These are phyloP conservation scores for Saccostrea echinata DNA, from an alignment of 1,140 invertebrate genomes.

Conservation along the genomic window DNA sequence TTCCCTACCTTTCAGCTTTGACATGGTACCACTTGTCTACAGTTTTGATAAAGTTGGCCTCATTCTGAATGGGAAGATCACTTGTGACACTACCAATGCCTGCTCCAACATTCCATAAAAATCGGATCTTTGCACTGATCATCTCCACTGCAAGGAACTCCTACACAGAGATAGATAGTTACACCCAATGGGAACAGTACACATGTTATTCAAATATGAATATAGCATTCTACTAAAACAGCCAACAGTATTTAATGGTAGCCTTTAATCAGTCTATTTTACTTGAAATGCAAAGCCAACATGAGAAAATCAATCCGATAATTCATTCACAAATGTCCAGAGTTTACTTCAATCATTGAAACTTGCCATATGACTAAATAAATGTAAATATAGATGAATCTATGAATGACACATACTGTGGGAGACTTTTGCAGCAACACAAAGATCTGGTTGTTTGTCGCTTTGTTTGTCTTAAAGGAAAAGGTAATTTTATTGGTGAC, in stretches of 20 bases:
- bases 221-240: too few relatives aligned
- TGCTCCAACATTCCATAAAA: constrained; percentile 89
- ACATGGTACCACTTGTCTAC: constrained; percentile 88
- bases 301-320: too few relatives aligned
- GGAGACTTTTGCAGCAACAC: constrained; percentile 82
- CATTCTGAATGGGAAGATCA: constrained; percentile 80
- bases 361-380: too few relatives aligned
- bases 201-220: background rate
- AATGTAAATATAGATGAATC: too few relatives aligned
- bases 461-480: constrained; percentile 84
- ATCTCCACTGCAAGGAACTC: constrained; percentile 92
- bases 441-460: constrained; percentile 84
- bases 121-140: constrained; percentile 86
- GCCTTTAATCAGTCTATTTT: too few relatives aligned
- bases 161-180: constrained; percentile 44
- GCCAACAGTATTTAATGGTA: too few relatives aligned
- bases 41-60: constrained; percentile 82
- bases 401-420: constrained; percentile 42
- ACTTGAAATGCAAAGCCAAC: too few relatives aligned
- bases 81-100: constrained; percentile 83
- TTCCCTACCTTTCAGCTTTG: constrained; percentile 83
- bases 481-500: constrained; percentile 87
- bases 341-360: too few relatives aligned
- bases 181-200: background rate
- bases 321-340: too few relatives aligned